Conservation (phyloP, 2,888 invertebrate genomes). For the Protodeltote pygarga region DNA sequence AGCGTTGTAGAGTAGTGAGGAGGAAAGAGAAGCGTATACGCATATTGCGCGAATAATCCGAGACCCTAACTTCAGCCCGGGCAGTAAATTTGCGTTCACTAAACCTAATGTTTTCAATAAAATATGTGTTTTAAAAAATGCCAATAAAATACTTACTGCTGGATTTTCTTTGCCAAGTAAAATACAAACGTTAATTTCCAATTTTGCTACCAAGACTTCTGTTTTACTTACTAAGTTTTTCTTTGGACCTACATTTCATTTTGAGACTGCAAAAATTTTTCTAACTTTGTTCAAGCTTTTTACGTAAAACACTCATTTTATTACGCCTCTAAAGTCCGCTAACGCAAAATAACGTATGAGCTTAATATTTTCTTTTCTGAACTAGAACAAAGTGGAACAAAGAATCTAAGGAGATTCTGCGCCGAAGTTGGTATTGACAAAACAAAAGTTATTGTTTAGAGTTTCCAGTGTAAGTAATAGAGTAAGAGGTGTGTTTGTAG, state of each 20-base stretch:
- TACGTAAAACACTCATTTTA: conserved; percentile 25
- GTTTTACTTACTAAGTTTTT: conserved; percentile 13
- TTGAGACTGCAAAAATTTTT: conserved; percentile 10
- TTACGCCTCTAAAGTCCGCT: conserved; percentile 24
- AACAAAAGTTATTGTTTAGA: conserved; percentile 59
- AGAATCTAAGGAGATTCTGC: conserved; percentile 60
- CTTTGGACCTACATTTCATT: conserved; percentile 12
- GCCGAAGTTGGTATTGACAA: conserved; percentile 64
- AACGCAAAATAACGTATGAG: conserved; percentile 45
- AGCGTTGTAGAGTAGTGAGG: no score
- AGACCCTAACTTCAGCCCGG: no score
- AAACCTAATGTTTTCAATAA: no score
- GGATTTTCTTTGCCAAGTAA: no score
- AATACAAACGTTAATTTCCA: no score
- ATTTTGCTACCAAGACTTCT: conserved; percentile 11
- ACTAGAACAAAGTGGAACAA: conserved; percentile 60
- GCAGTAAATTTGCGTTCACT: no score
- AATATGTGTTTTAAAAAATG: no score
- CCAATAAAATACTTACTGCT: no score
- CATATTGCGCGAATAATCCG: no score
- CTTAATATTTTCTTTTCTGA: conserved; percentile 57
- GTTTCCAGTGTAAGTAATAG: conserved; percentile 36
- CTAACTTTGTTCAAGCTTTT: conserved; percentile 23
- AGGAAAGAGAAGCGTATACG: no score
- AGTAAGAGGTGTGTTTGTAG: conserved; percentile 6